phyloP scores from a whole-genome alignment of 2,113 vertebrate species.

The Rhabdornis inornatus region DNA sequence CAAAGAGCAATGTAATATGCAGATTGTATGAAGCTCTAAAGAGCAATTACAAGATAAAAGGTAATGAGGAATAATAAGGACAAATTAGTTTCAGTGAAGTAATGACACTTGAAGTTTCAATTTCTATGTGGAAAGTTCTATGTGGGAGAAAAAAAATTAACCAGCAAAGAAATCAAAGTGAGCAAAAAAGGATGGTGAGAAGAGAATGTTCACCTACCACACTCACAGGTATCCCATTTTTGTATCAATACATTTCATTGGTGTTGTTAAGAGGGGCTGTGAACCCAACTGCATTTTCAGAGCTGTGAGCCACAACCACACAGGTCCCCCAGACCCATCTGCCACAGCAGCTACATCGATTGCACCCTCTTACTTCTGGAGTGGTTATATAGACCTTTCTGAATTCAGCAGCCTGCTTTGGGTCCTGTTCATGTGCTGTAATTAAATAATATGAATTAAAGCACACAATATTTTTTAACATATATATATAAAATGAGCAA shows the following conservation, averaged over 20 bases:
- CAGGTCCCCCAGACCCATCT: not conserved
- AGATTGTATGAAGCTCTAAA: slow-evolving; percentile 55
- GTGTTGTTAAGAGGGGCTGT: not conserved
- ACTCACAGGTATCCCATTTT: not conserved
- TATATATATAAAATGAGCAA: not conserved
- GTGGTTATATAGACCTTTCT: not conserved
- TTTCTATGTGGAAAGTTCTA: slow-evolving; percentile 9
- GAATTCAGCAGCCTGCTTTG: not conserved
- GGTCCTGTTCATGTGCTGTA: not conserved
- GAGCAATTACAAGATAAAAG: slow-evolving; percentile 64
- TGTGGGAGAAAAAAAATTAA: not conserved
- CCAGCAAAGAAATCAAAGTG: not conserved
- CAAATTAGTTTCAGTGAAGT: slow-evolving; percentile 56
- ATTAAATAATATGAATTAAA: not conserved
- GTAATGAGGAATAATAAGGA: slow-evolving; percentile 68
- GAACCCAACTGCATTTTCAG: not conserved
- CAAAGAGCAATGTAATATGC: slow-evolving; percentile 18
- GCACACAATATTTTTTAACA: accelerated
- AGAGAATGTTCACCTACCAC: not conserved
- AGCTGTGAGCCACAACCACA: not conserved
- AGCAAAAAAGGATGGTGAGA: not conserved
- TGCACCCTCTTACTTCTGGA: slow-evolving; percentile 4
- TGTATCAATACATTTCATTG: not conserved
- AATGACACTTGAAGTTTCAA: slow-evolving; percentile 54
- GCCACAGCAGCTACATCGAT: not conserved